phyloP scores from a whole-genome alignment of 2,888 invertebrate species.

The Toxonevra muliebris region DNA sequence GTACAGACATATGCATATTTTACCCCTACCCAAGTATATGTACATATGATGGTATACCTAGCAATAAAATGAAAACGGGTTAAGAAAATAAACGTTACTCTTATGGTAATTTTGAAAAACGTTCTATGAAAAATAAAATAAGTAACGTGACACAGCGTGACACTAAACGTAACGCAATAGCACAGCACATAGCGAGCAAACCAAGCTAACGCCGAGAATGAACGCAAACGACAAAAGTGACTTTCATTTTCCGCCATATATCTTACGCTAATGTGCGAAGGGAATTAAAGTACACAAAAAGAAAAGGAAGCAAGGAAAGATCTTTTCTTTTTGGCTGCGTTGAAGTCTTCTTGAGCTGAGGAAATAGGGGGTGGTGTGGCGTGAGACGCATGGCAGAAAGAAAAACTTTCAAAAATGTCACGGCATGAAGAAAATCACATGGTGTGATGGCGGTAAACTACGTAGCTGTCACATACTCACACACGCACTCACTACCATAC shows the following conservation, averaged over 20 bases:
- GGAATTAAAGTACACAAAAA: conserved; percentile 39
- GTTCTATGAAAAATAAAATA: conserved; percentile 35
- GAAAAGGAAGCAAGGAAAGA: conserved; percentile 1
- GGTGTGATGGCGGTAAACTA: not conserved
- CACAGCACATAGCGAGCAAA: too few species aligned
- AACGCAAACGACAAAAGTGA: conserved; percentile 31
- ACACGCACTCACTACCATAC: not conserved
- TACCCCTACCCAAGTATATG: not conserved
- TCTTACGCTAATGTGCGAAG: conserved; percentile 41
- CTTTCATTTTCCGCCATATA: conserved; percentile 43
- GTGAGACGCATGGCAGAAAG: too few species aligned
- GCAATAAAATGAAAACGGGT: conserved; percentile 33
- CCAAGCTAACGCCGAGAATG: too few species aligned
- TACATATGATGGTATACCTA: too few species aligned
- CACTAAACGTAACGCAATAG: conserved; percentile 42
- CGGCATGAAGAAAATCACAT: conserved; percentile 5
- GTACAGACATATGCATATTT: not conserved
- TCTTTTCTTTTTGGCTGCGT: too few species aligned
- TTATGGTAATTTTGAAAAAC: conserved; percentile 47
- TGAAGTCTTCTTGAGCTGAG: too few species aligned
- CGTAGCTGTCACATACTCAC: not conserved
- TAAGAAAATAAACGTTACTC: conserved; percentile 43
- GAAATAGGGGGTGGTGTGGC: too few species aligned
- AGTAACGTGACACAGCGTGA: conserved; percentile 56
- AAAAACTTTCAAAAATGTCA: conserved; percentile 5